Evolutionary conservation across 2,888 invertebrate genomes (phyloP), one percentile per base, ranked within the genome.

Genomic region (Helleia helle): DNA sequence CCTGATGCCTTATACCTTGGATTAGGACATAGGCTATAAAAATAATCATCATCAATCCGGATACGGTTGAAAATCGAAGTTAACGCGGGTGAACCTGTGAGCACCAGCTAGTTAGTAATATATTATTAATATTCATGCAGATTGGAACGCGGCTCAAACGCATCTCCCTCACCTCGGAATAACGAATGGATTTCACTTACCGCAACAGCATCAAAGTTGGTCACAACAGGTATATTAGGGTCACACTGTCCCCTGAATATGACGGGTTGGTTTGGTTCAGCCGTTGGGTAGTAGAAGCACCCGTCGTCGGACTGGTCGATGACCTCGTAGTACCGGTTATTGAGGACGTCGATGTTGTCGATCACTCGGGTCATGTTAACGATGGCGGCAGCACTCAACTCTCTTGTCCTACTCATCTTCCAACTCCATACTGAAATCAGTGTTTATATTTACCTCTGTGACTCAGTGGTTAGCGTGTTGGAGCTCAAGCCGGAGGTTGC

Each of bases 211-310:
- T 61, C 44, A 29, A 69, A 70, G 40, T 57, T 47, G 1, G 50
- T 51, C 1, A 65, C 59, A 6, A 59, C 66, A 11, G 67, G 51
- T 40, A 85, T 85, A 34, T 48, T 61, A 4, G 77, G 54, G 15
- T 85, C 58, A 42, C 75, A 77, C 18, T 63, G 66, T 8, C 75
- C 77, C 11, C 62, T 62, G 46, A 75, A 71, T 12, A 59, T 41
- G 1, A 69, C 63, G 1, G 71, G 56, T 0, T 55, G 54, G 3
- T 54, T 49, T 0, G 48, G 31, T 1, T 47, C 52, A 1, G 65
- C 44, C 0, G 50, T 58, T 1, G 79, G 76, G 18, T 60, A 59
- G 44, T 66, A 71, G 59, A 79, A 77, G 46, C 77, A 79, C 1
- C 55, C 62, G 0, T 51, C 53, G 12, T 67, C 64, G 1, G 59